A percentile compares a stretch with the other conserved stretches of the same genome.
Conservation (phyloP, 2,888 invertebrate species). For the Phyllotreta striolata region DNA sequence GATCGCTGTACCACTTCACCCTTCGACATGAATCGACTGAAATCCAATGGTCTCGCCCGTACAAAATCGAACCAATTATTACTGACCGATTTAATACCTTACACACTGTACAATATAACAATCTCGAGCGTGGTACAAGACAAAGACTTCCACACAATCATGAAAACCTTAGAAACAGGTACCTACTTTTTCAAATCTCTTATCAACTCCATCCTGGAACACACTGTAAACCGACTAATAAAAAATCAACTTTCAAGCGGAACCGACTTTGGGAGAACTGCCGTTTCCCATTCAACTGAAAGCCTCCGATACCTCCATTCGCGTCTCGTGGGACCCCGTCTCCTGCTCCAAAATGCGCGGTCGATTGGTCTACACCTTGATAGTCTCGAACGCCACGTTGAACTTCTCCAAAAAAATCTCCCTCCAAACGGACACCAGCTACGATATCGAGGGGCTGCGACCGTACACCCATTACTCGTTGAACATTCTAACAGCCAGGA, state of each 20-base stretch:
- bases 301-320: constrained; percentile 45
- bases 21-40: constrained; percentile 46
- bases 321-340: constrained; percentile 52
- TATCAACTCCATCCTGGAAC: neutral
- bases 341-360: constrained; percentile 51
- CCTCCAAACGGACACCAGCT: constrained; percentile 44
- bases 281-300: constrained; percentile 50
- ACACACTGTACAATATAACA: constrained; percentile 53
- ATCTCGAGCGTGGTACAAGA: constrained; percentile 53
- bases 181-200: constrained; percentile 17
- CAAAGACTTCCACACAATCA: constrained; percentile 41
- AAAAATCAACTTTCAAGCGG: constrained; percentile 44
- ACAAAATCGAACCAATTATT: constrained; percentile 49
- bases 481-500: constrained; percentile 50
- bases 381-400: constrained; percentile 41
- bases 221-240: no score
- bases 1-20: constrained; percentile 48
- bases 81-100: constrained; percentile 53
- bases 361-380: constrained; percentile 49
- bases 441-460: constrained; percentile 47
- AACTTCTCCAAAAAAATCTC: constrained; percentile 42
- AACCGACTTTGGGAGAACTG: constrained; percentile 50
- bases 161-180: constrained; percentile 54
- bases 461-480: constrained; percentile 52
- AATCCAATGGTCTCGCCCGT: constrained; percentile 54